These are phyloP conservation scores for Andrena fulva DNA, from an alignment of 2,888 invertebrate species.

Conservation along the genomic window DNA sequence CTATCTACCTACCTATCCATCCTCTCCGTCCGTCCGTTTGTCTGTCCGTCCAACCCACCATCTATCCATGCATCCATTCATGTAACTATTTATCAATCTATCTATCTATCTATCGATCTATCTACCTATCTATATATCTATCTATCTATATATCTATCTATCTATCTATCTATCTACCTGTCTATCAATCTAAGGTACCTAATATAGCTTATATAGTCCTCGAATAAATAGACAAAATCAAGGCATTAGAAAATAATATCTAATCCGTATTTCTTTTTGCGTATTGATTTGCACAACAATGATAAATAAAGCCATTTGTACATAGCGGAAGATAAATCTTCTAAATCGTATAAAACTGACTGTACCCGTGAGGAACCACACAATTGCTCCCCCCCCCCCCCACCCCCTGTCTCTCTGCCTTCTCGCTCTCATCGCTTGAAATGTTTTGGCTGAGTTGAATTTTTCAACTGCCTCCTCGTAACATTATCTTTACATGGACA, in stretches of 20 bases:
- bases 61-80: too few relatives aligned
- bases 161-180: constrained; percentile 5
- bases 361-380: constrained; percentile 59
- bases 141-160: constrained; percentile 2
- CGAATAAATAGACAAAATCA: constrained; percentile 63
- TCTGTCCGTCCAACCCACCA: too few relatives aligned
- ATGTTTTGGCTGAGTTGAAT: background rate
- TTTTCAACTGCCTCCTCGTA: background rate
- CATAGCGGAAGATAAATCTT: constrained; percentile 76
- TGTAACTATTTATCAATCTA: background rate
- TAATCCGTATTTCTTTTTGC: constrained; percentile 56
- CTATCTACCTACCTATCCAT: background rate
- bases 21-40: too few relatives aligned
- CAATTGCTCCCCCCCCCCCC: background rate
- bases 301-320: constrained; percentile 82
- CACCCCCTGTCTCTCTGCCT: background rate
- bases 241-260: constrained; percentile 60
- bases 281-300: constrained; percentile 62
- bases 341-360: constrained; percentile 61
- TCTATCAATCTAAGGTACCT: constrained; percentile 11
- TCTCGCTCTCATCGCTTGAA: constrained; percentile 6
- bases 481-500: background rate
- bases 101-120: constrained; percentile 11
- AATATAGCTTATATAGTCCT: constrained; percentile 30
- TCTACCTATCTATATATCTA: constrained; percentile 5